Evolutionary conservation across 1,140 invertebrate genomes (phyloP), one percentile per base, ranked within the genome.

Genomic region (Nilaparvata lugens): DNA sequence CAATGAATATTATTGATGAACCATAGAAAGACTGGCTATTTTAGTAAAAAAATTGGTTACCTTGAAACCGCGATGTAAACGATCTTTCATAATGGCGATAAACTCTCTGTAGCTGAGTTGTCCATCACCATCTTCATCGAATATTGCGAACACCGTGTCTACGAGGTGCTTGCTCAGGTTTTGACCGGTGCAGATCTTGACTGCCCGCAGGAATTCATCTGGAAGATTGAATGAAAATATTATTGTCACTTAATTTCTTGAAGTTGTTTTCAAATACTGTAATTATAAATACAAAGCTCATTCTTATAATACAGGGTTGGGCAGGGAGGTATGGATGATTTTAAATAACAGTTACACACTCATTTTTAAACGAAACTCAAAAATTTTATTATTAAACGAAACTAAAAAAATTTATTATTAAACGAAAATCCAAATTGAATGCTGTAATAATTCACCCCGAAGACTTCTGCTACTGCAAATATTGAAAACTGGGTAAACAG

Each of bases 51-150:
- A 28, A 24, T 52, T 56, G 62, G 69, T 76, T 82, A 95, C 93
- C 82, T 95, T 95, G 68, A 96, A 93, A 58, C 96, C 95, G 66
- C 96, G 77, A 75, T 97, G 93, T 11, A 98, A 76, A 42, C 96
- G 79, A 75, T 98, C 94, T 75, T 96, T 96, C 95, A 99, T 98
- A 60, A 98, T 96, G 25, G 92, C 94, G 65, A 99, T 96, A 75
- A 98, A 99, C 75, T 99, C 96, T 68, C 91, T 87, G 72, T 98
- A 97, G 69, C 92, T 95, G 60, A 99, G 79, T 67, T 95, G 83
- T 0, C 94, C 95, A 78, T 99, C 96, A n/a, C 93, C 94, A 76
- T 99, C 95, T 42, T 87, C 89, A 76, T 99, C 96, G 79, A 99
- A 99, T 64, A 98, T 90, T 53, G 92, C 88, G 76, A 97, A 98